Conservation (phyloP, 2,888 invertebrate genomes). For the Apeira syringaria region DNA sequence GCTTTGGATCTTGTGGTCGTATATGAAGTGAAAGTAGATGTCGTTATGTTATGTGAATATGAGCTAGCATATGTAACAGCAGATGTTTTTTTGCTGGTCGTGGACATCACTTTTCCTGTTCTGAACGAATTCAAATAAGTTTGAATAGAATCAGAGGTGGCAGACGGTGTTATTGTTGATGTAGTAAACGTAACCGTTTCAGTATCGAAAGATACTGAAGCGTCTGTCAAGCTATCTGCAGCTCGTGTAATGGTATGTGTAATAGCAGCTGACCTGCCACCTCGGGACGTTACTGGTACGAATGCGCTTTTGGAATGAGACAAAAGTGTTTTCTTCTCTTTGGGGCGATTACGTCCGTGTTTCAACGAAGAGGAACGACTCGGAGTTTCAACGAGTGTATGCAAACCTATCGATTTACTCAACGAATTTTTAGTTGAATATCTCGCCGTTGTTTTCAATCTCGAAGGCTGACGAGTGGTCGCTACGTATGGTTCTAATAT, state of each 20-base stretch:
- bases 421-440: constrained; percentile 4
- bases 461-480: neutral
- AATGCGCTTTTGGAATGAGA: neutral
- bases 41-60: neutral
- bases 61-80: neutral
- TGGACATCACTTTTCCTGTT: neutral
- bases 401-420: neutral
- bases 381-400: neutral
- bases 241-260: constrained; percentile 2
- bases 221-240: neutral
- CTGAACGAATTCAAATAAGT: neutral
- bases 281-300: neutral
- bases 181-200: neutral
- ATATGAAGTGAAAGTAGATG: neutral
- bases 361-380: neutral
- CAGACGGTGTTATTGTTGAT: neutral
- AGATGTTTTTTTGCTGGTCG: neutral
- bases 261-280: neutral
- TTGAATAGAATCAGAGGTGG: neutral
- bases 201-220: neutral
- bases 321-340: neutral
- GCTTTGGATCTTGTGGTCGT: neutral
- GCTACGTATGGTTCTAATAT: neutral
- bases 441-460: neutral
- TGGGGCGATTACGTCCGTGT: neutral